phyloP scores from a whole-genome alignment of 1,140 invertebrate genomes.

The Rhopalosiphum padi region DNA sequence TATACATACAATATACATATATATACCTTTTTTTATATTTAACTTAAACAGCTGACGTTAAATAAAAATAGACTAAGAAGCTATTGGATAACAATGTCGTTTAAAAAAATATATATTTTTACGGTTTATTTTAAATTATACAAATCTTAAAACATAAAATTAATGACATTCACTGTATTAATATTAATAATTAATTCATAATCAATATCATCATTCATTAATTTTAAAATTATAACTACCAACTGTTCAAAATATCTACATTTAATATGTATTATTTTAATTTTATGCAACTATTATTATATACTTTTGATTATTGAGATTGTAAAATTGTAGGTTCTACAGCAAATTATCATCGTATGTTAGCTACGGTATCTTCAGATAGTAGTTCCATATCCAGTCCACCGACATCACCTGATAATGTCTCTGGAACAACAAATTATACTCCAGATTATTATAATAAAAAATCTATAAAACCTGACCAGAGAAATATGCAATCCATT shows the following conservation, averaged over 20 bases:
- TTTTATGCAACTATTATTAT: not conserved
- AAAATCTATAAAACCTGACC: slow-evolving; percentile 19
- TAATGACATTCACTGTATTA: not conserved
- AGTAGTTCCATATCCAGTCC: slow-evolving; percentile 64
- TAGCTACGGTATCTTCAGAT: not conserved
- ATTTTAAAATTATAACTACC: not conserved
- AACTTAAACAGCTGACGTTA: too few relatives aligned
- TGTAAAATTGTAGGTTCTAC: not conserved
- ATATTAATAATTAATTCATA: not conserved
- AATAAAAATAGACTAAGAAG: not conserved
- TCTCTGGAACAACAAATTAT: slow-evolving; percentile 59
- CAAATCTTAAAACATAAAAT: not conserved
- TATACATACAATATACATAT: too few relatives aligned
- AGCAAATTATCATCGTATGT: not conserved
- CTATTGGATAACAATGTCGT: not conserved
- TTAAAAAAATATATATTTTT: not conserved
- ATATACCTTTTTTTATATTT: too few relatives aligned
- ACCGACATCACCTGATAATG: slow-evolving; percentile 68
- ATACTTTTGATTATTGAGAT: not conserved
- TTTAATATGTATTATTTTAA: not conserved
- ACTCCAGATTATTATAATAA: not conserved
- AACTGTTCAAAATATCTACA: not conserved
- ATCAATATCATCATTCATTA: not conserved
- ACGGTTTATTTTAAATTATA: not conserved
- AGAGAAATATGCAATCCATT: not conserved